Evolutionary conservation across 1,140 invertebrate genomes (phyloP).

Genomic region (Teleogryllus occipitalis): DNA sequence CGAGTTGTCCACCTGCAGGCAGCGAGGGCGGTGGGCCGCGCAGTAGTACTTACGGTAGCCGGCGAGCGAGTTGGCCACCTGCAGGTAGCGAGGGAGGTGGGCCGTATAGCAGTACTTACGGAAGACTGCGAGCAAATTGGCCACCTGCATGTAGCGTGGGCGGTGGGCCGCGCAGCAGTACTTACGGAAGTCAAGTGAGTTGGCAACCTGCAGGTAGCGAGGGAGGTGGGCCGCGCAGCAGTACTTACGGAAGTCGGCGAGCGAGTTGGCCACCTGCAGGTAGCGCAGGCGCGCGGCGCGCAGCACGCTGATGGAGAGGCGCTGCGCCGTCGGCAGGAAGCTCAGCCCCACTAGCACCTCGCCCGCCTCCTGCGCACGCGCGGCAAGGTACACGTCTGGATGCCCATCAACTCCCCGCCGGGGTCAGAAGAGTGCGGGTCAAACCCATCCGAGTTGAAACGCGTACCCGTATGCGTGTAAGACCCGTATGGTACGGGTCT

Average conservation of each 20-base stretch:
- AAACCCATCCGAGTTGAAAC: no score
- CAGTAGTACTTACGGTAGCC: slow-evolving; percentile 39
- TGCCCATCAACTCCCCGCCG: no score
- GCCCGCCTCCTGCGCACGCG: slow-evolving; percentile 32
- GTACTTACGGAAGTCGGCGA: slow-evolving; percentile 41
- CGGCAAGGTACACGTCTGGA: no score
- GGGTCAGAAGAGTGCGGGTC: no score
- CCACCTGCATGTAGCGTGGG: background rate
- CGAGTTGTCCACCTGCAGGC: background rate
- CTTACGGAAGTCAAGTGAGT: background rate
- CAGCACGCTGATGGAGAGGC: slow-evolving; percentile 44
- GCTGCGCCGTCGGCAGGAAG: slow-evolving; percentile 48
- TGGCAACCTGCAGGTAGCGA: background rate
- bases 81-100: slow-evolving; percentile 37
- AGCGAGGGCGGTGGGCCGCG: background rate
- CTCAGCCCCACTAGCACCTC: slow-evolving; percentile 45
- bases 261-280: slow-evolving; percentile 30
- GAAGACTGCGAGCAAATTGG: no score
- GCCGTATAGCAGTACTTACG: no score
- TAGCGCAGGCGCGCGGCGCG: slow-evolving; percentile 42
- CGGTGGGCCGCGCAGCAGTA: background rate
- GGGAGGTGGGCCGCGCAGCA: background rate
- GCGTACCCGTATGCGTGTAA: no score
- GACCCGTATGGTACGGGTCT: no score
- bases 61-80: slow-evolving; percentile 32